phyloP scores from a whole-genome alignment of 2,888 invertebrate genomes.

The Epiperipatus broadwayi region DNA sequence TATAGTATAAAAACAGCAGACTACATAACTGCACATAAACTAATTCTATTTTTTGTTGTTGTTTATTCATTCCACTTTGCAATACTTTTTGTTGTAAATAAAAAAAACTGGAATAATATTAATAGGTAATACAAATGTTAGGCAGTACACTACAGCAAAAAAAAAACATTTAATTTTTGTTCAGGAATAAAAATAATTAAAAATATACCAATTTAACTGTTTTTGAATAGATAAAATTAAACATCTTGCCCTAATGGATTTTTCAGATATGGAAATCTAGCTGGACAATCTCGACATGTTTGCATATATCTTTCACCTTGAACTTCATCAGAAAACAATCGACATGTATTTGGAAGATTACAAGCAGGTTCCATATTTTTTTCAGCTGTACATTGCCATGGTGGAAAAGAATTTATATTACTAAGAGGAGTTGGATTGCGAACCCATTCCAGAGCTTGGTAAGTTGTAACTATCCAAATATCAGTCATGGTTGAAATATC shows the following conservation, averaged over 20 bases:
- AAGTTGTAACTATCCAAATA: conserved; percentile 23
- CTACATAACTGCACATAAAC: too few species aligned
- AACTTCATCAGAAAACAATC: background rate
- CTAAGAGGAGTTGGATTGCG: conserved; percentile 19
- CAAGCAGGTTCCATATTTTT: background rate
- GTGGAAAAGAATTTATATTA: conserved; percentile 15
- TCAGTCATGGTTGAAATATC: conserved; percentile 16
- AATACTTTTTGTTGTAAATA: too few species aligned
- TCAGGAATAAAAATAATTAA: too few species aligned
- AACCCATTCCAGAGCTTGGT: conserved; percentile 25
- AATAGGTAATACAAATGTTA: too few species aligned
- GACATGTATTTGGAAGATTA: background rate
- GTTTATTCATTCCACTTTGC: too few species aligned
- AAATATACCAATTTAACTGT: too few species aligned
- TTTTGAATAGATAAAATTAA: too few species aligned
- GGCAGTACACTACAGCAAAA: too few species aligned
- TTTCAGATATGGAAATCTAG: conserved; percentile 1
- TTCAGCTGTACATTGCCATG: conserved; percentile 17
- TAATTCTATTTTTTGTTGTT: too few species aligned
- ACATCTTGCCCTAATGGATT: conserved; percentile 5
- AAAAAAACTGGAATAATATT: too few species aligned
- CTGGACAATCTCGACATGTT: conserved; percentile 7
- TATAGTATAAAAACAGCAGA: too few species aligned
- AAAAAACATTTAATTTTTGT: too few species aligned
- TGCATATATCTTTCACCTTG: background rate